Percentiles rank a stretch among this genome's conserved stretches.
These are phyloP conservation scores for Pao palembangensis DNA, from an alignment of 2,113 vertebrate species.

Conservation along the genomic window DNA sequence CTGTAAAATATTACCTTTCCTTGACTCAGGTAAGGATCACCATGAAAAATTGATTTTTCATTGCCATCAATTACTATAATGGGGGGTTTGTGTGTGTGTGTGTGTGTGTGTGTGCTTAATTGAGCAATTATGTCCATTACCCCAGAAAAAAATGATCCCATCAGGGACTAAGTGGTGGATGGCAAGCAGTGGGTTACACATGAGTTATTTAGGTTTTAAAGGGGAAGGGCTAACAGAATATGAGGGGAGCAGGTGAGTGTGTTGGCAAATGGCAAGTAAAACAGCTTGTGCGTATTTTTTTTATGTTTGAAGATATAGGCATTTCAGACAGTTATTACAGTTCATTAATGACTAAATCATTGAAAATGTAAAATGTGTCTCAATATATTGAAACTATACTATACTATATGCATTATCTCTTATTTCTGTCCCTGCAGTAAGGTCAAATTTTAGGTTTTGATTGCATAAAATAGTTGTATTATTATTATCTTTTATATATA, in stretches of 20 bases:
- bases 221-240: constrained; percentile 43
- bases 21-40: constrained; percentile 16
- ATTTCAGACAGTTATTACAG: constrained; percentile 22
- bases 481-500: too few species aligned
- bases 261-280: constrained; percentile 54
- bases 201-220: constrained; percentile 54
- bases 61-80: constrained; percentile 59
- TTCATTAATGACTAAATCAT: constrained; percentile 2
- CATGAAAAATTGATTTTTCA: constrained; percentile 37
- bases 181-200: constrained; percentile 53
- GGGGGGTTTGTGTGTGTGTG: background rate
- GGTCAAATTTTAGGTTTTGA: background rate
- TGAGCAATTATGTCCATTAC: constrained; percentile 58
- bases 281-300: constrained; percentile 34
- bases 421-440: background rate
- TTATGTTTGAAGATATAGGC: constrained; percentile 27
- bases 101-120: constrained; percentile 39
- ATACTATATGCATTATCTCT: background rate
- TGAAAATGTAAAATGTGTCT: constrained; percentile 3
- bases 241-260: constrained; percentile 36
- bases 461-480: background rate
- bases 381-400: background rate
- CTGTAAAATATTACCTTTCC: constrained; percentile 2
- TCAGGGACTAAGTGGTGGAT: constrained; percentile 62
- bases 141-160: constrained; percentile 53